Evolutionary conservation across 2,113 vertebrate species (phyloP).

Genomic region (Colius striatus): DNA sequence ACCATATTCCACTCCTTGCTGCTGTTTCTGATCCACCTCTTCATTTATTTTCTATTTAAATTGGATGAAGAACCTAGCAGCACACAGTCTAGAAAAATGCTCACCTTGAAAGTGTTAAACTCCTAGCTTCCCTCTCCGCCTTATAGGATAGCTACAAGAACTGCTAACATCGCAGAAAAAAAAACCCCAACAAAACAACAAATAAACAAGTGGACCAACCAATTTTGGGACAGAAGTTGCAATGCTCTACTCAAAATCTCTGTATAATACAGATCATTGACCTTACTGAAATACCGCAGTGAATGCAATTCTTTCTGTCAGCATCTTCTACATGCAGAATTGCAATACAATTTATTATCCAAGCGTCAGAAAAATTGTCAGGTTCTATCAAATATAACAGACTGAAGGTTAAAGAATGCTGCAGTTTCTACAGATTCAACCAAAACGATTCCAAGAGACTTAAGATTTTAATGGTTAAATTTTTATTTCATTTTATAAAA

Average conservation of each 20-base stretch:
- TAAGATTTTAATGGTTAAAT: constrained; percentile 71
- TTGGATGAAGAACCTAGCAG: not conserved
- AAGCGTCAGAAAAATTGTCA: not conserved
- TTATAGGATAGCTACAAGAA: not conserved
- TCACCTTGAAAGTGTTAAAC: not conserved
- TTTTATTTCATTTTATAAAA: constrained; percentile 77
- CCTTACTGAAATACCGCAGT: not conserved
- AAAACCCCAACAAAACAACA: not conserved
- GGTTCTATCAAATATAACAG: not conserved
- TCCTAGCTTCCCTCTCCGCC: not conserved
- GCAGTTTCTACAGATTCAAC: not conserved
- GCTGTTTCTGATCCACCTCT: not conserved
- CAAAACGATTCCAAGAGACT: constrained; percentile 58
- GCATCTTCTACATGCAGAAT: not conserved
- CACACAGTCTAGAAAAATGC: not conserved
- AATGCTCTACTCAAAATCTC: not conserved
- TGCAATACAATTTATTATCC: not conserved
- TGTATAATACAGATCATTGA: not conserved
- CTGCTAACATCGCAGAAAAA: not conserved
- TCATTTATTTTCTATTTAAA: not conserved
- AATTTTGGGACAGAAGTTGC: not conserved
- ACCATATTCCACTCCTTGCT: not conserved
- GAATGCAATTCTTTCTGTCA: not conserved
- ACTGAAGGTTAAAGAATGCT: not conserved
- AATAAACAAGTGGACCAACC: not conserved